Conservation (phyloP, 2,888 invertebrate genomes). For the Tanypteryx hageni region DNA sequence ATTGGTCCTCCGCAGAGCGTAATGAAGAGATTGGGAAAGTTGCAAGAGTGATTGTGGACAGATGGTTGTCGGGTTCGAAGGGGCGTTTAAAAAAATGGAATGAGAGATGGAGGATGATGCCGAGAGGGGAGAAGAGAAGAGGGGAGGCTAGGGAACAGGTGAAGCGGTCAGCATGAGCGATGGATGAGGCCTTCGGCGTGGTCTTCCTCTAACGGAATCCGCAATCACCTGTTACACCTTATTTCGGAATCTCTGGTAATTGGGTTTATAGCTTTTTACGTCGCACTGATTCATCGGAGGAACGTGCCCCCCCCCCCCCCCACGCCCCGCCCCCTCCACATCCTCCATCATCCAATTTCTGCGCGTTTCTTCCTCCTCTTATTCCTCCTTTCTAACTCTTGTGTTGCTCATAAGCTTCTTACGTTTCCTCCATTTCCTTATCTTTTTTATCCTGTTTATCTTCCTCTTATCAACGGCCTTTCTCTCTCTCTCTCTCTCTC, state of each 20-base stretch:
- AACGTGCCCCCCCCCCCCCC: not conserved
- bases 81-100: not conserved
- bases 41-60: constrained; percentile 47
- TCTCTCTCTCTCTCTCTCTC: constrained; percentile 8
- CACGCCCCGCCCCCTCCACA: not conserved
- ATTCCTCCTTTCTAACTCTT: not conserved
- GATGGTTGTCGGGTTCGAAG: not conserved
- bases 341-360: not conserved
- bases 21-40: constrained; percentile 49
- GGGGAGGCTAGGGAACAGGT: constrained; percentile 23
- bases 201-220: constrained; percentile 43
- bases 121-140: not conserved
- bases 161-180: not conserved
- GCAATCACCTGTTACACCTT: constrained; percentile 49
- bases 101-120: not conserved
- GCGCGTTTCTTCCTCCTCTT: no score
- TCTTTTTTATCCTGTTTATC: not conserved
- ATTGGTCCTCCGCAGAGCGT: constrained; percentile 34
- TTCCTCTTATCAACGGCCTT: not conserved
- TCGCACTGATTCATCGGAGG: constrained; percentile 42
- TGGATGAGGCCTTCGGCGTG: constrained; percentile 8
- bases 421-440: not conserved
- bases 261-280: constrained; percentile 49
- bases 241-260: constrained; percentile 54
- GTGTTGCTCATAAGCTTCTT: not conserved